phyloP scores from a whole-genome alignment of 2,113 vertebrate genomes.

The Chinchilla lanigera region DNA sequence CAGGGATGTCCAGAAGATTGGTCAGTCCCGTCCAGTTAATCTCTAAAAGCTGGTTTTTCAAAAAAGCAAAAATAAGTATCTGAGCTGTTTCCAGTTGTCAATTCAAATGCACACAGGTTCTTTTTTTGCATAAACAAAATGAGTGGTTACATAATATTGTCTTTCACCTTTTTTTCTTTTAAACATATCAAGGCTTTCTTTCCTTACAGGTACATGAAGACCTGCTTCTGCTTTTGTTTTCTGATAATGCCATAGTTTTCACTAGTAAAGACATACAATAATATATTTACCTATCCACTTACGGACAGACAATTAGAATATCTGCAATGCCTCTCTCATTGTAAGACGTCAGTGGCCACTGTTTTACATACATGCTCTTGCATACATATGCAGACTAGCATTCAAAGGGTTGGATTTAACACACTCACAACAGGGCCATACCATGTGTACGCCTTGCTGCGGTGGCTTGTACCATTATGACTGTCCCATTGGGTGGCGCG shows the following conservation, averaged over 20 bases:
- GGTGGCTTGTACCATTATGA: neutral
- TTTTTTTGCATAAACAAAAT: neutral
- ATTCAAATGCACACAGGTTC: neutral
- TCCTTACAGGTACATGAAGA: neutral
- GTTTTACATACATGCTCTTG: neutral
- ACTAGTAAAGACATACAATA: neutral
- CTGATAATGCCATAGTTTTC: neutral
- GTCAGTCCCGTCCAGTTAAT: slow-evolving; percentile 99
- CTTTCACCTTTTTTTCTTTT: neutral
- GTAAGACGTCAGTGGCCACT: neutral
- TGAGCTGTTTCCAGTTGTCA: neutral
- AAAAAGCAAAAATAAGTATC: neutral
- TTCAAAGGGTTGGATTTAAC: neutral
- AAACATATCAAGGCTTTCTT: neutral
- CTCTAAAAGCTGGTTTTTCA: slow-evolving; percentile 92
- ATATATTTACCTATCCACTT: neutral
- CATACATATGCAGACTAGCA: neutral
- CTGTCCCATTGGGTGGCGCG: neutral
- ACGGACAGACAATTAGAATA: neutral
- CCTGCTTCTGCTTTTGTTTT: neutral
- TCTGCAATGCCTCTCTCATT: neutral
- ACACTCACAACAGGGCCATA: neutral
- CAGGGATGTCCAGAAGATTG: slow-evolving; percentile 97
- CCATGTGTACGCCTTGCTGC: neutral
- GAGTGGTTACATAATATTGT: neutral